Evolutionary conservation across 2,888 invertebrate genomes (phyloP), one percentile per base, ranked within the genome.

Genomic region (Chaitophorus viminalis): DNA sequence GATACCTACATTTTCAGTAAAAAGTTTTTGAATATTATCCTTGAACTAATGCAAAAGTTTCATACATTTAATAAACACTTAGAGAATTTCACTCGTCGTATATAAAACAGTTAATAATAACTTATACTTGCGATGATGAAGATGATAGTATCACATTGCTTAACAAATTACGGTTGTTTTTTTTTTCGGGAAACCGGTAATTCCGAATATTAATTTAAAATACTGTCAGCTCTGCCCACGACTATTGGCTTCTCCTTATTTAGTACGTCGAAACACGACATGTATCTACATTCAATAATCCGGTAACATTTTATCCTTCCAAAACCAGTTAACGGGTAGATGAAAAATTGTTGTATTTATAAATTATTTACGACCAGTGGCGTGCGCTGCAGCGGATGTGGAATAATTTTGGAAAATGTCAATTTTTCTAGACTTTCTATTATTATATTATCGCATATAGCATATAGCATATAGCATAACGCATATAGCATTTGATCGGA

Each of bases 161-260:
- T 54, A 46, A 84, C 76, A 76, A 84, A 84, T 84, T 84, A 77
- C 18, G 11, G 84, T 84, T 33, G 76, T 84, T 33, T 68, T 74
- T 65, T 46, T 33, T 33, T 72, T 72, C 25, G 60, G 39, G 68
- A 85, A 85, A 85, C 84, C 77, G 84, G 84, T 85, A 85, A 85
- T 68, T 68, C 18, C 68, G 33, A 77, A 52, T 77, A 76, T 85
- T 77, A 65, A 39, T 77, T 77, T 46, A 70, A 70, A 74, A 82
- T 29, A 36, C 54, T 83, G 60, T 75, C 76, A 31, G 74, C 21
- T 76, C 84, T 68, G 68, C 84, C 84, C 84, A 85, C 84, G 77
- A 46, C 31, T 68, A 52, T 85, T 33, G 68, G 68, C 84, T 85
- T 77, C 84, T 77, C 68, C 33, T 77, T 85, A 33, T 85, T 85